phyloP scores from a whole-genome alignment of 2,113 vertebrate genomes.

The Propithecus coquereli region DNA sequence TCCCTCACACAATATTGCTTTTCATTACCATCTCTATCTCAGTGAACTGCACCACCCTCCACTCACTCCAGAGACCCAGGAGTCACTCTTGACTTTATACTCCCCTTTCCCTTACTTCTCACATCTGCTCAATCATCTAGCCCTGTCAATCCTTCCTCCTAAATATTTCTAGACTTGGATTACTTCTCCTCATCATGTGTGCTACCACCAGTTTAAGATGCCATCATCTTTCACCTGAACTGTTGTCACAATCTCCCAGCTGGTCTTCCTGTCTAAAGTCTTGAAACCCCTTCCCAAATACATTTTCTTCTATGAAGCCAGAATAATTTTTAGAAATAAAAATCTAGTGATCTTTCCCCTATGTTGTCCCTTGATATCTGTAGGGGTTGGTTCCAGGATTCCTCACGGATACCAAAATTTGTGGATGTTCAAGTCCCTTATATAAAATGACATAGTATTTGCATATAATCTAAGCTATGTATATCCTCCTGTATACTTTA shows the following conservation, averaged over 20 bases:
- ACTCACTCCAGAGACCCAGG: background rate
- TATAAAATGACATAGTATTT: too few relatives aligned
- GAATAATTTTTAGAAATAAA: background rate
- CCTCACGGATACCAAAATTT: too few relatives aligned
- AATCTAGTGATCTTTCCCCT: background rate
- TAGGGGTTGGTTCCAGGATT: too few relatives aligned
- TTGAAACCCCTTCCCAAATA: background rate
- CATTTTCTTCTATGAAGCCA: background rate
- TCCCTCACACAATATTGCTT: background rate
- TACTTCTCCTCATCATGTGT: background rate
- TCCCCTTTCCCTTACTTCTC: background rate
- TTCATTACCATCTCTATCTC: too few relatives aligned
- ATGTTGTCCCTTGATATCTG: too few relatives aligned
- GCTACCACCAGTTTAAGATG: background rate
- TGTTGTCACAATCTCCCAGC: background rate
- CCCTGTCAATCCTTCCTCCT: background rate
- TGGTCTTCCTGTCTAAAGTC: background rate
- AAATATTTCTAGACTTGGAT: background rate
- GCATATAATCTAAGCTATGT: too few relatives aligned
- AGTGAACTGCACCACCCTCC: background rate
- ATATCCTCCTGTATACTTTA: too few relatives aligned
- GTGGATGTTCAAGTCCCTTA: too few relatives aligned
- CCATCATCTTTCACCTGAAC: background rate
- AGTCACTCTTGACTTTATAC: background rate
- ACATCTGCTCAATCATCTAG: background rate